A percentile compares a stretch with the other conserved stretches of the same genome.
Conservation (phyloP, 2,797 vertebrate species). For the Pterois miles region DNA sequence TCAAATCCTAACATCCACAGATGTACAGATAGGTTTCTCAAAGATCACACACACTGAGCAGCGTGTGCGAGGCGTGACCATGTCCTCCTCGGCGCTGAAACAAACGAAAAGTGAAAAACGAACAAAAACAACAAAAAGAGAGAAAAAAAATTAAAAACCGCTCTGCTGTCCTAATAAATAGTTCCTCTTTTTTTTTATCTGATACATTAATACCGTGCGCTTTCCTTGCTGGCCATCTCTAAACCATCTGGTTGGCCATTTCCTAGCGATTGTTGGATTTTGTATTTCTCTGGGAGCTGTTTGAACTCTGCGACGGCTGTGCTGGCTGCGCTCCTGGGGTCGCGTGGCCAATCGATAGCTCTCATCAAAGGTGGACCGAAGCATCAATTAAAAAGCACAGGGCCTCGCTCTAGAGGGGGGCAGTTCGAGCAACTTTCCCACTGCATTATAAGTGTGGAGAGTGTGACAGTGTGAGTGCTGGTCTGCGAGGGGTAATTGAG, state of each 20-base stretch:
- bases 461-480: constrained; percentile 34
- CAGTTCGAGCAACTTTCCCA: constrained; percentile 68
- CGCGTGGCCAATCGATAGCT: constrained; percentile 75
- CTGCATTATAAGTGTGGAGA: constrained; percentile 54
- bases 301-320: constrained; percentile 47
- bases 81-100: constrained; percentile 74
- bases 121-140: constrained; percentile 36
- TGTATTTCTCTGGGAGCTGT: constrained; percentile 61
- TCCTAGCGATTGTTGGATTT: constrained; percentile 61
- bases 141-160: constrained; percentile 49
- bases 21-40: constrained; percentile 91
- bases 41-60: constrained; percentile 78
- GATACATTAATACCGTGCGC: constrained; percentile 43
- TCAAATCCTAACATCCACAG: constrained; percentile 97
- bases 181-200: constrained; percentile 60
- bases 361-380: constrained; percentile 76
- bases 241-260: constrained; percentile 61
- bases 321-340: constrained; percentile 57
- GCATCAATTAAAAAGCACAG: constrained; percentile 79
- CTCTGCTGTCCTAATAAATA: constrained; percentile 82
- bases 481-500: constrained; percentile 71
- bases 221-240: constrained; percentile 42
- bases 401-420: constrained; percentile 51
- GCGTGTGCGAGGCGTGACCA: constrained; percentile 76
- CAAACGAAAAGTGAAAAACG: constrained; percentile 55